Percentiles rank a stretch among this genome's conserved stretches.
phyloP scores from a whole-genome alignment of 2,888 invertebrate species.

The Folsomia manolachei region DNA sequence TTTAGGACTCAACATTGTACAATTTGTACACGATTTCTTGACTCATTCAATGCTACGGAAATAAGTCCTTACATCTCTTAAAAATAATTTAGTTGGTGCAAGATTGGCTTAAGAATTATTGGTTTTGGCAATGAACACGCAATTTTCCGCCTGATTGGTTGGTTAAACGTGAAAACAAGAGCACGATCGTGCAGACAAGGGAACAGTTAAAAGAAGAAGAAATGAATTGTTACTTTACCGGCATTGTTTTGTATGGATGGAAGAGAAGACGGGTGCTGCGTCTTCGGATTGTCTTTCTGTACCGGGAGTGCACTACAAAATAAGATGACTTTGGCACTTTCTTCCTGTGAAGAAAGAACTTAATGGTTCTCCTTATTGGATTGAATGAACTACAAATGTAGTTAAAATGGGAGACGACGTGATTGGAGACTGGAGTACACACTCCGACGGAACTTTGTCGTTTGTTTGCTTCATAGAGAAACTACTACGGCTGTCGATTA shows the following conservation, averaged over 20 bases:
- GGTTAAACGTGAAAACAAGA: neutral
- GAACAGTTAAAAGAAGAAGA: neutral
- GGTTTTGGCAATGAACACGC: conserved; percentile 1
- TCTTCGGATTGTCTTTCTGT: neutral
- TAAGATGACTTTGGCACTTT: neutral
- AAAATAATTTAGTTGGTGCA: neutral
- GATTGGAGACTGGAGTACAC: too few relatives aligned
- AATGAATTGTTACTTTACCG: neutral
- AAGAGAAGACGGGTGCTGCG: neutral
- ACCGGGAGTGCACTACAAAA: too few relatives aligned
- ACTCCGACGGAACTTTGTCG: too few relatives aligned
- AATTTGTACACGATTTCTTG: neutral
- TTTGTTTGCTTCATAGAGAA: too few relatives aligned
- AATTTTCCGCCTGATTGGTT: conserved; percentile 6
- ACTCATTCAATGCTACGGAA: neutral
- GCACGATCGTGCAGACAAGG: conserved; percentile 1
- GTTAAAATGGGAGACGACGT: neutral
- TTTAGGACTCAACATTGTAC: neutral
- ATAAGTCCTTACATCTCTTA: neutral
- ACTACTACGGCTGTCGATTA: too few relatives aligned
- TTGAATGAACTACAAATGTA: neutral
- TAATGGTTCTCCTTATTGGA: neutral
- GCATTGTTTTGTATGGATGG: too few relatives aligned
- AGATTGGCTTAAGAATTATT: too few relatives aligned
- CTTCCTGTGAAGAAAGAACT: neutral